phyloP scores from a whole-genome alignment of 1,140 invertebrate genomes.

The Ips nitidus region DNA sequence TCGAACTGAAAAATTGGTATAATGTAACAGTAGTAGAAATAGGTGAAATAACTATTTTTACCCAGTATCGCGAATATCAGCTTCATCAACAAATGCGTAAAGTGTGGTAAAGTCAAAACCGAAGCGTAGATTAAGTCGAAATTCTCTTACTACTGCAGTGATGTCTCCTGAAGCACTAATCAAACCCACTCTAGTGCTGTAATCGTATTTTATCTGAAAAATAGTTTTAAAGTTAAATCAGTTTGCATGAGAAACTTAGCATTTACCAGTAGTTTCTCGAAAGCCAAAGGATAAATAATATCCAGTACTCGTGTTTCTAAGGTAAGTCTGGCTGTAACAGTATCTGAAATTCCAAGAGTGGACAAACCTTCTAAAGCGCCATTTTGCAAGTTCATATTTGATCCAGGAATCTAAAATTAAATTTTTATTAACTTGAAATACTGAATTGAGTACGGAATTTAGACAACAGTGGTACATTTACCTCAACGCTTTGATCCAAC shows the following conservation, averaged over 20 bases:
- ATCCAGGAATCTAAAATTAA: slow-evolving; percentile 14
- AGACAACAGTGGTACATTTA: slow-evolving; percentile 8
- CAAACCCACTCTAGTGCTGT: slow-evolving; percentile 14
- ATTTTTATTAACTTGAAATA: not conserved
- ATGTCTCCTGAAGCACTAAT: slow-evolving; percentile 20
- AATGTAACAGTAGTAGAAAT: not conserved
- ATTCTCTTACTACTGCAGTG: slow-evolving; percentile 29
- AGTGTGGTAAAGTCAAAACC: slow-evolving; percentile 30
- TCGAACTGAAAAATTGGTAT: slow-evolving; percentile 20
- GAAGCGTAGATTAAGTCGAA: slow-evolving; percentile 32
- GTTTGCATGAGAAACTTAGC: not conserved
- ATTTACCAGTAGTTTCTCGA: slow-evolving; percentile 27
- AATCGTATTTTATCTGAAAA: slow-evolving; percentile 33
- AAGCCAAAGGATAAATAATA: slow-evolving; percentile 23
- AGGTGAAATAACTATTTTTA: slow-evolving; percentile 16
- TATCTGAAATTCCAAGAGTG: slow-evolving; percentile 11
- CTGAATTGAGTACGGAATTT: not conserved
- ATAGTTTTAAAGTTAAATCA: not conserved
- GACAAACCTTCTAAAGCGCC: slow-evolving; percentile 31
- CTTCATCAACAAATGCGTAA: slow-evolving; percentile 26
- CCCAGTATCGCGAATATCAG: slow-evolving; percentile 34
- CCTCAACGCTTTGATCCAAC: not conserved
- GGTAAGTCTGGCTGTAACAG: slow-evolving; percentile 6
- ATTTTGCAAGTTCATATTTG: slow-evolving; percentile 6
- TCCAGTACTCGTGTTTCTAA: slow-evolving; percentile 10